Conservation (phyloP, 2,888 invertebrate species). For the Trissonchulus latispiculum region DNA sequence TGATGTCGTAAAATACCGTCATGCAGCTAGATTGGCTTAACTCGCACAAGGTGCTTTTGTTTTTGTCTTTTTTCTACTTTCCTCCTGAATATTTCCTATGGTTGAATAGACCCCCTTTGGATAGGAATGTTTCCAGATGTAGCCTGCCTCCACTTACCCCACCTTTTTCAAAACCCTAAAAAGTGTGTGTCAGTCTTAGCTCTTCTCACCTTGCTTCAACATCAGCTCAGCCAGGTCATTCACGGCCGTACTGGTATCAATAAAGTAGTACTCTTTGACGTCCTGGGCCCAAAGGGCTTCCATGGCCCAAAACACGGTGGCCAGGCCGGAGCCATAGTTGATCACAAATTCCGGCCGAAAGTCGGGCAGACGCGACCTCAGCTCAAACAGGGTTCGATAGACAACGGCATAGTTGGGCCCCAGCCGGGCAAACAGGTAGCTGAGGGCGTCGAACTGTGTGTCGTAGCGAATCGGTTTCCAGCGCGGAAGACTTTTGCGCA, state of each 20-base stretch:
- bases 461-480: neutral
- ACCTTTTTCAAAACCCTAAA: no score
- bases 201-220: slow-evolving; percentile 46
- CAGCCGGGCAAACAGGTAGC: slow-evolving; percentile 53
- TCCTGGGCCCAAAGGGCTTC: slow-evolving; percentile 60
- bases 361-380: slow-evolving; percentile 54
- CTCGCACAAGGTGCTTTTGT: no score
- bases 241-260: slow-evolving; percentile 71
- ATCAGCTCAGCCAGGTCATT: slow-evolving; percentile 66
- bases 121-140: no score
- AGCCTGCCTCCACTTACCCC: no score
- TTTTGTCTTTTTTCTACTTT: no score
- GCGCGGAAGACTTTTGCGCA: neutral
- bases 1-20: no score
- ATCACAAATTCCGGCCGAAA: slow-evolving; percentile 68
- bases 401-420: slow-evolving; percentile 66
- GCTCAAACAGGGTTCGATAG: slow-evolving; percentile 48
- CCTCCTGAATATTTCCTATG: no score
- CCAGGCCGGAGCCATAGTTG: slow-evolving; percentile 84
- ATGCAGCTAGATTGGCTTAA: no score
- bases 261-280: slow-evolving; percentile 70
- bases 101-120: no score
- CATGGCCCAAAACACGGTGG: slow-evolving; percentile 64
- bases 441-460: neutral
- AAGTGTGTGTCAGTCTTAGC: no score